Conservation (phyloP, 2,888 invertebrate species). For the Nomada goodeniana region DNA sequence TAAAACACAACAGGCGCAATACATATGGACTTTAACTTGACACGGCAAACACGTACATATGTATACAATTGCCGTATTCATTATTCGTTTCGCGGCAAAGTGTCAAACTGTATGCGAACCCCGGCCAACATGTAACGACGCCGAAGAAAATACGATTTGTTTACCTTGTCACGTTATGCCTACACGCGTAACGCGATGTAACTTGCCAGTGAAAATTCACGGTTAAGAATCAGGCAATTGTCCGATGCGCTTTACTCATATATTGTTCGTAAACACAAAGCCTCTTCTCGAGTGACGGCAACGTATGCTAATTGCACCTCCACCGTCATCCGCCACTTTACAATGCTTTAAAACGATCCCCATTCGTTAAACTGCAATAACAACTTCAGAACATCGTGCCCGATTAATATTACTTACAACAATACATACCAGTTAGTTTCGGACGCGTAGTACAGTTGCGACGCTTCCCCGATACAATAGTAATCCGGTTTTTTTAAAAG, state of each 20-base stretch:
- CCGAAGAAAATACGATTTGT: slow-evolving; percentile 12
- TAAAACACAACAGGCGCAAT: background rate
- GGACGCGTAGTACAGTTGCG: background rate
- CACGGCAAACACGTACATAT: background rate
- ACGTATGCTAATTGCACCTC: slow-evolving; percentile 14
- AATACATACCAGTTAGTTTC: slow-evolving; percentile 43
- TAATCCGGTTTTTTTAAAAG: slow-evolving; percentile 20
- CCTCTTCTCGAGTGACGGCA: background rate
- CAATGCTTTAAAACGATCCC: slow-evolving; percentile 20
- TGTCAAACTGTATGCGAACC: background rate
- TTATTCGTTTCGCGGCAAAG: background rate
- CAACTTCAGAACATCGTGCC: background rate
- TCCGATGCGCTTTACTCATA: background rate
- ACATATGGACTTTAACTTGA: background rate
- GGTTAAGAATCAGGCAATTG: slow-evolving; percentile 12
- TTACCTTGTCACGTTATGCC: slow-evolving; percentile 18
- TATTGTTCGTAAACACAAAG: slow-evolving; percentile 23
- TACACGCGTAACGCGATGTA: background rate
- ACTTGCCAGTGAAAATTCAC: slow-evolving; percentile 28
- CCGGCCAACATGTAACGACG: background rate
- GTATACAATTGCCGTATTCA: background rate
- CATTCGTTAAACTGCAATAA: slow-evolving; percentile 10
- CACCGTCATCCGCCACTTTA: slow-evolving; percentile 15
- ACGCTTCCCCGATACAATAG: background rate
- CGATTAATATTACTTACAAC: background rate